Evolutionary conservation across 1,140 invertebrate species (phyloP).

Genomic region (Drosophila orena): DNA sequence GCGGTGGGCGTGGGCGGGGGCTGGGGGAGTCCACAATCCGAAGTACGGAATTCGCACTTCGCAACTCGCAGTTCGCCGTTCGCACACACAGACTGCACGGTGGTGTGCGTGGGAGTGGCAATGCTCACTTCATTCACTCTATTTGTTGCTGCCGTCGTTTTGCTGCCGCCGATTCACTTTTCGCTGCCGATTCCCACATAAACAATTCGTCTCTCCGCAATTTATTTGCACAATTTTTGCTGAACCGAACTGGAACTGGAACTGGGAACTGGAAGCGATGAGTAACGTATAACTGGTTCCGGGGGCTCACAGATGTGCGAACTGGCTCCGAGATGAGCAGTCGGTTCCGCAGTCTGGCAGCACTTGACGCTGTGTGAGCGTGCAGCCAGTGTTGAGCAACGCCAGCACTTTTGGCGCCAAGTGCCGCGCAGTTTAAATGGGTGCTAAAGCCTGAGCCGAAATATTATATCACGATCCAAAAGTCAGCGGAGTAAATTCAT

Average conservation of each 20-base stretch:
- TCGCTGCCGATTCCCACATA: slow-evolving; percentile 2
- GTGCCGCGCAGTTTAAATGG: background rate
- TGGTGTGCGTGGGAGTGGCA: background rate
- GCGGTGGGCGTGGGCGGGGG: background rate
- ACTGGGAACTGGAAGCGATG: slow-evolving; percentile 1
- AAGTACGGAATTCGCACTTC: slow-evolving; percentile 1
- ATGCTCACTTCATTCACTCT: slow-evolving; percentile 9
- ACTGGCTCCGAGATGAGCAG: background rate
- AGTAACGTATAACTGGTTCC: background rate
- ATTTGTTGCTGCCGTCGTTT: background rate
- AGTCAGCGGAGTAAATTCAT: slow-evolving; percentile 55
- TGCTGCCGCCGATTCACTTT: background rate
- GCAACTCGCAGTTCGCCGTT: background rate
- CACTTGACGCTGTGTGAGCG: background rate
- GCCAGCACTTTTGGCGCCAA: background rate
- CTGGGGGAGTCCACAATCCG: too few relatives aligned
- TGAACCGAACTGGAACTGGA: slow-evolving; percentile 1
- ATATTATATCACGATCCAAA: background rate
- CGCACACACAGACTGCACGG: background rate
- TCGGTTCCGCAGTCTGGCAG: background rate
- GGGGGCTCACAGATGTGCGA: background rate
- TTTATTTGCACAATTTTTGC: slow-evolving; percentile 4
- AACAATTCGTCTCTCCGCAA: slow-evolving; percentile 9
- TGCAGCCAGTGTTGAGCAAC: background rate
- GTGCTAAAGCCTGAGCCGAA: background rate